Base-by-base conservation (phyloP, 1,140 invertebrate species). In the Diorhabda carinulata region DNA sequence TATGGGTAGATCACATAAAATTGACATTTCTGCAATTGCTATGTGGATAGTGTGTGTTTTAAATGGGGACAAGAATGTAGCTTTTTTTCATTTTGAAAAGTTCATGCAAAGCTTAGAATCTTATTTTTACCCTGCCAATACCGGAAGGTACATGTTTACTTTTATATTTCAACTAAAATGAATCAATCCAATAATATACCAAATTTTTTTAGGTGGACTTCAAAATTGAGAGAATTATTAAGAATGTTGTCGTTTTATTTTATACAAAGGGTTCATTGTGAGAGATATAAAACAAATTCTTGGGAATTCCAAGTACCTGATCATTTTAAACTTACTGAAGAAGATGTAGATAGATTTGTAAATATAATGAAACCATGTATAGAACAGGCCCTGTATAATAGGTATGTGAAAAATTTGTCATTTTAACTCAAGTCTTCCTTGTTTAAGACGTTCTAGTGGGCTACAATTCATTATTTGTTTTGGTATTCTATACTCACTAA, bases 71-170 rank as follows among this genome's bases (percentile, higher is more conserved):
- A 82, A 83, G 47, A 82, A 85, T 58, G 83, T 85, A 75, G 86
- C 89, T 5, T 88, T 94, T 77, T 86, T 87, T 56, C 88, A 96
- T 80, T 82, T 97, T 42, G 87, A 89, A 64, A 90, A 91, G 70
- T 89, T 98, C 77, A 89, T 97, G 73, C 90, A 90, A 73, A 89
- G 92, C 0, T 82, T 96, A 2, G 92, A 95, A 79, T 94, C 92
- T 5, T 98, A 95, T 82, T 90, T 91, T 76, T 92, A 98, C 83
- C 93, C 93, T 63, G 95, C 95, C 0, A 98, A 98, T 81, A 79
- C 83, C 68, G 95, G 95, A 60, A 68, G 74, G 77, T 77, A 73
- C 25, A 25, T 52, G 44, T 65, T 58, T 57, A 41, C 6, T 25
- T 3, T 7, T 7, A 42, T 63, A 25, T 25, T 25, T 25, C 1